Evolutionary conservation across 1,140 invertebrate species (phyloP).

Genomic region (Microplitis mediator): DNA sequence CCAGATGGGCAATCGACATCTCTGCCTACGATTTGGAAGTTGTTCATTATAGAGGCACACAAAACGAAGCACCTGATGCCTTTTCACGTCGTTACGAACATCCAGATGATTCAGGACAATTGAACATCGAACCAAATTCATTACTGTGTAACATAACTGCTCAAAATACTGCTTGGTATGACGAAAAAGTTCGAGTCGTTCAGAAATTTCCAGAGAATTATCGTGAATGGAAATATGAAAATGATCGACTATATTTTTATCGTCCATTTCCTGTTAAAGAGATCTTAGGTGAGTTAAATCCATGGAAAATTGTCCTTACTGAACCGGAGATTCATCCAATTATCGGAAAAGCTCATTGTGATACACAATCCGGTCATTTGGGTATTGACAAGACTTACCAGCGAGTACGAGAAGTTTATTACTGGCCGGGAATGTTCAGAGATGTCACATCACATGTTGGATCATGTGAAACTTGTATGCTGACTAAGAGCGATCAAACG

Average conservation of each 20-base stretch:
- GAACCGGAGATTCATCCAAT: neutral
- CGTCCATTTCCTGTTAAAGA: neutral
- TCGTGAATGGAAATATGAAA: neutral
- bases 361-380: neutral
- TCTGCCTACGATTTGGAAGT: neutral
- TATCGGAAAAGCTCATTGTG: neutral
- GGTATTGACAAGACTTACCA: neutral
- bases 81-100: neutral
- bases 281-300: neutral
- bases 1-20: neutral
- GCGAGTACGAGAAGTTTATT: neutral
- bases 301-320: neutral
- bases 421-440: neutral
- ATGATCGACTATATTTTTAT: neutral
- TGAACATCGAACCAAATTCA: too few species aligned
- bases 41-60: neutral
- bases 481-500: neutral
- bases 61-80: neutral
- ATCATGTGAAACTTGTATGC: neutral
- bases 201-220: neutral
- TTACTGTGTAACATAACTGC: too few species aligned
- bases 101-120: too few species aligned
- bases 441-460: neutral
- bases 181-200: too few species aligned
- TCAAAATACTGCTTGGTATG: too few species aligned